phyloP scores from a whole-genome alignment of 1,140 invertebrate genomes.

The Micrasema longulum region DNA sequence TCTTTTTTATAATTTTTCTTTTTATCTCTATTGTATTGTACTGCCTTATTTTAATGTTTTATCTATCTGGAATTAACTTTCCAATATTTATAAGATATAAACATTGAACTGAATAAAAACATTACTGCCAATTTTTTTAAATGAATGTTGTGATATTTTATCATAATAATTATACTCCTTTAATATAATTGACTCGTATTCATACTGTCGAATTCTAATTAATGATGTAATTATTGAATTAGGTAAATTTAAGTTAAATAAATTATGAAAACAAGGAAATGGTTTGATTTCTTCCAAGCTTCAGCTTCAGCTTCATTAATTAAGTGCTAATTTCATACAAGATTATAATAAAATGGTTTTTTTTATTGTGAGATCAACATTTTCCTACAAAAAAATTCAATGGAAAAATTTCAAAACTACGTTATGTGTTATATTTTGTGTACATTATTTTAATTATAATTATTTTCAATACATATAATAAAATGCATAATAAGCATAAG shows the following conservation, averaged over 20 bases:
- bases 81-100: constrained; percentile 25
- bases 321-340: too few species aligned
- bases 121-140: constrained; percentile 35
- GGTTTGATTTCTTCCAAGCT: too few species aligned
- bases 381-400: too few species aligned
- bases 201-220: constrained; percentile 23
- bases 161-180: constrained; percentile 18
- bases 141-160: constrained; percentile 36
- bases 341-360: too few species aligned
- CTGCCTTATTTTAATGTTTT: not conserved
- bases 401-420: too few species aligned
- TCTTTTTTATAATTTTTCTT: constrained; percentile 10
- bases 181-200: constrained; percentile 27
- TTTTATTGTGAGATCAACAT: too few species aligned
- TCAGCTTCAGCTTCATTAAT: too few species aligned
- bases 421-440: too few species aligned
- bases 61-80: constrained; percentile 15
- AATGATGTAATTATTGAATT: constrained; percentile 30
- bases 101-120: constrained; percentile 33
- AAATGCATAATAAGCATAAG: too few species aligned
- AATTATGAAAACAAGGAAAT: constrained; percentile 39
- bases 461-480: too few species aligned
- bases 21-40: constrained; percentile 14
- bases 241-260: constrained; percentile 29
- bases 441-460: too few species aligned